Evolutionary conservation across 1,140 invertebrate genomes (phyloP), one percentile per base, ranked within the genome.

Genomic region (Trichoplusia ni): DNA sequence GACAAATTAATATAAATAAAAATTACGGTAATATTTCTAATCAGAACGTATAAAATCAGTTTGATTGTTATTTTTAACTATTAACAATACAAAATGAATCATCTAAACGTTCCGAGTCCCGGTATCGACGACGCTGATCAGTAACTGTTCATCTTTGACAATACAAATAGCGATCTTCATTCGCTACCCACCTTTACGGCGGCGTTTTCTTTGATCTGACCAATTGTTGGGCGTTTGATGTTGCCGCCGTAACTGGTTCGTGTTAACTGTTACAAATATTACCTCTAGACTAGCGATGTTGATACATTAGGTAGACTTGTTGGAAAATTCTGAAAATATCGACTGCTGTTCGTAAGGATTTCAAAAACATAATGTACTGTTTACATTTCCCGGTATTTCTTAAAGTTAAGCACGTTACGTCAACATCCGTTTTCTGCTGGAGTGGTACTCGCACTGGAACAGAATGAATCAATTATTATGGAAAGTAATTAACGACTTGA

Each of bases 211-310:
- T 81, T 82, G 74, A 82, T 81, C 70, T 75, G 60, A 51, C 29
- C 78, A 51, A 63, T 68, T 59, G 58, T 47, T 62, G n/a, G n/a
- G 29, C 42, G 47, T 64, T 79, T 82, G 77, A 82, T 73, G 65
- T 75, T 60, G 76, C 77, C 75, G 79, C 65, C 71, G 69, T 61
- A 40, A 64, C 77, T 78, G 79, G 69, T 78, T 77, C 71, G 72
- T 71, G 80, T 79, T 82, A 80, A 60, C 54, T 64, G 67, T 74
- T 71, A 46, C 42, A 73, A 75, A 75, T 75, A 75, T 67, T 73
- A 77, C 73, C n/a, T 66, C 65, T 65, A 77, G 72, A 71, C 73
- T 75, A 51, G 54, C 25, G 25, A 29, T 44, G 38, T 44, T 44
- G 38, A 21, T 40, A 44, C 54, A 31, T 18, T 31, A 6, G 14